These are phyloP conservation scores for Zoroaster sp. DNA, from an alignment of 53 echinoderm and acorn worm species.

Conservation along the genomic window DNA sequence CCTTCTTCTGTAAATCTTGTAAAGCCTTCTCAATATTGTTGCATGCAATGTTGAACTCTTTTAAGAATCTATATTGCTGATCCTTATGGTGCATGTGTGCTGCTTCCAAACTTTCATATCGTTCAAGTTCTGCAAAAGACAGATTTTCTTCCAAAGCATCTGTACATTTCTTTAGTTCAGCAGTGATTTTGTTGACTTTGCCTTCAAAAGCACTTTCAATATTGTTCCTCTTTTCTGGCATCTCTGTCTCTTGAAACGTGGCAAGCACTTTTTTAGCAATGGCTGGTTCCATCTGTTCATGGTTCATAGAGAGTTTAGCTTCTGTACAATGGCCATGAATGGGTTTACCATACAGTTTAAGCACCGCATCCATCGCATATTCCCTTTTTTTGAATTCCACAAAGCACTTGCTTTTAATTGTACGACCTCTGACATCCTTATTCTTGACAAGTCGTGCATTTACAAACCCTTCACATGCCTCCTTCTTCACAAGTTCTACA, in stretches of 20 bases:
- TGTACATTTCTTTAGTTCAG: neutral
- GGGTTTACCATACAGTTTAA: conserved; percentile 17
- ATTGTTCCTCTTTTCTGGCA: neutral
- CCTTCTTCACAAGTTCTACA: neutral
- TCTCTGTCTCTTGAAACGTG: neutral
- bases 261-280: neutral
- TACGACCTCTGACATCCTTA: neutral
- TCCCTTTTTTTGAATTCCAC: conserved; percentile 5
- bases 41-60: conserved; percentile 32
- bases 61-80: conserved; percentile 18
- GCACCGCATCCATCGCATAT: conserved; percentile 1
- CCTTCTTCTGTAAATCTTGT: neutral
- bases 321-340: conserved; percentile 25
- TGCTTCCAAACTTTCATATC: neutral
- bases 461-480: conserved; percentile 15
- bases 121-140: neutral
- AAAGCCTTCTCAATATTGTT: neutral
- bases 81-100: conserved; percentile 7
- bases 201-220: neutral
- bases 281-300: conserved; percentile 18
- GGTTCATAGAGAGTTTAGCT: neutral
- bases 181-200: neutral
- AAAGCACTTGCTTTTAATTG: neutral
- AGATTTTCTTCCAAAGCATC: neutral
- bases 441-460: neutral